Evolutionary conservation across 2,888 invertebrate species (phyloP).

Genomic region (Cordilura impudica): DNA sequence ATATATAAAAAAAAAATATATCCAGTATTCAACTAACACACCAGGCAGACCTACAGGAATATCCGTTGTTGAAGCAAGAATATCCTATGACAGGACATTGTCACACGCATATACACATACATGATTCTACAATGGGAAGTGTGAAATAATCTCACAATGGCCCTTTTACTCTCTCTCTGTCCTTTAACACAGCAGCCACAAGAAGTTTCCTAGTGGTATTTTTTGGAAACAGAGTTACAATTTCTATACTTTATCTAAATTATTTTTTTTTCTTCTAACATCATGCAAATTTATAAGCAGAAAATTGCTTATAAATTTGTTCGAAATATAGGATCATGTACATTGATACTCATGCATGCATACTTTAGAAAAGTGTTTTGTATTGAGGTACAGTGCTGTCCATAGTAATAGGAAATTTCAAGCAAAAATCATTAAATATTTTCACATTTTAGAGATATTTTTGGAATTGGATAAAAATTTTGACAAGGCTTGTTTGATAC

Average conservation of each 20-base stretch:
- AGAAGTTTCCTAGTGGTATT: constrained; percentile 22
- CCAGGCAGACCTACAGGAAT: constrained; percentile 24
- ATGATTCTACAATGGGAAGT: constrained; percentile 19
- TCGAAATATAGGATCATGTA: constrained; percentile 6
- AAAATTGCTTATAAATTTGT: constrained; percentile 52
- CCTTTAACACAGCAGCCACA: constrained; percentile 25
- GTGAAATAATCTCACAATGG: constrained; percentile 16
- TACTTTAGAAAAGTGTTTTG: neutral
- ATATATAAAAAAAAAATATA: neutral
- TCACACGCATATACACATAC: constrained; percentile 17
- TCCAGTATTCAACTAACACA: neutral
- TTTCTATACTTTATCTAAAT: constrained; percentile 36
- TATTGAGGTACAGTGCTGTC: neutral
- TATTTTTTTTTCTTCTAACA: constrained; percentile 7
- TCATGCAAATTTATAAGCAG: constrained; percentile 45
- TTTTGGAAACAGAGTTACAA: constrained; percentile 32
- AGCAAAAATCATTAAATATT: no score
- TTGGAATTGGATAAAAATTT: no score
- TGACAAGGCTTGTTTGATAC: no score
- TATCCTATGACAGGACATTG: constrained; percentile 39
- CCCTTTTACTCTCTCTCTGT: neutral
- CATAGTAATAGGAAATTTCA: constrained; percentile 31
- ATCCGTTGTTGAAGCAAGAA: constrained; percentile 41
- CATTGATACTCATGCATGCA: constrained; percentile 27
- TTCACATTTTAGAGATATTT: no score